A percentile compares a stretch with the other conserved stretches of the same genome.
Conservation (phyloP, 1,140 invertebrate genomes). For the Chymomyza costata region DNA sequence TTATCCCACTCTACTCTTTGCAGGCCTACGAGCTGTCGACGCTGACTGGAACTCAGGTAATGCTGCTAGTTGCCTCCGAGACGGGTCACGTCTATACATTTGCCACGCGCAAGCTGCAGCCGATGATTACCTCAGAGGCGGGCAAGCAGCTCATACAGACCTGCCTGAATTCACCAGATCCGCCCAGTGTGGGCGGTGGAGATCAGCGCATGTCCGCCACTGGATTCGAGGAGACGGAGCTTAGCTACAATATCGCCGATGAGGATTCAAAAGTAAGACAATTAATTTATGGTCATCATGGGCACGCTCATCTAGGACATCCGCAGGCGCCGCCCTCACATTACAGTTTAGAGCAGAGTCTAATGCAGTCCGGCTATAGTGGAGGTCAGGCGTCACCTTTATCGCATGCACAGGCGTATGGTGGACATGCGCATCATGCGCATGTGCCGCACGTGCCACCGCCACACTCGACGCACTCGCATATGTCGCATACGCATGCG, state of each 20-base stretch:
- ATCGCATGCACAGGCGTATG: constrained; percentile 72
- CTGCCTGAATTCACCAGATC: constrained; percentile 98
- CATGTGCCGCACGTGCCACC: constrained; percentile 69
- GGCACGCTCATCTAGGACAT: constrained; percentile 77
- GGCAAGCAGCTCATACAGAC: constrained; percentile 99
- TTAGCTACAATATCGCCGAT: constrained; percentile 96
- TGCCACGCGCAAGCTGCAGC: constrained; percentile 98
- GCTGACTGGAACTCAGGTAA: constrained; percentile 99
- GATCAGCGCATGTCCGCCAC: constrained; percentile 98
- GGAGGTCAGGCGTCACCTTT: constrained; percentile 76
- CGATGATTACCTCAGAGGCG: constrained; percentile 99
- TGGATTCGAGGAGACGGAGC: constrained; percentile 98
- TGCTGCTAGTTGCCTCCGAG: constrained; percentile 95
- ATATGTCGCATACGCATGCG: constrained; percentile 73
- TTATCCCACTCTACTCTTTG: constrained; percentile 36
- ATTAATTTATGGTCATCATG: constrained; percentile 89
- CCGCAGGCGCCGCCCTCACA: constrained; percentile 70
- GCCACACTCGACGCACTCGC: constrained; percentile 72
- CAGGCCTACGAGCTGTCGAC: constrained; percentile 99
- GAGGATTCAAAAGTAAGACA: constrained; percentile 97
- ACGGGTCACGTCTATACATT: constrained; percentile 99
- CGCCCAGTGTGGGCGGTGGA: constrained; percentile 81
- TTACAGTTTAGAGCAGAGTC: constrained; percentile 73
- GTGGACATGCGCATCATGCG: constrained; percentile 66
- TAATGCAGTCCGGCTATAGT: constrained; percentile 75